Percentiles rank a stretch among this genome's conserved stretches.
phyloP scores from a whole-genome alignment of 2,797 vertebrate species.

The Chiloscyllium punctatum region DNA sequence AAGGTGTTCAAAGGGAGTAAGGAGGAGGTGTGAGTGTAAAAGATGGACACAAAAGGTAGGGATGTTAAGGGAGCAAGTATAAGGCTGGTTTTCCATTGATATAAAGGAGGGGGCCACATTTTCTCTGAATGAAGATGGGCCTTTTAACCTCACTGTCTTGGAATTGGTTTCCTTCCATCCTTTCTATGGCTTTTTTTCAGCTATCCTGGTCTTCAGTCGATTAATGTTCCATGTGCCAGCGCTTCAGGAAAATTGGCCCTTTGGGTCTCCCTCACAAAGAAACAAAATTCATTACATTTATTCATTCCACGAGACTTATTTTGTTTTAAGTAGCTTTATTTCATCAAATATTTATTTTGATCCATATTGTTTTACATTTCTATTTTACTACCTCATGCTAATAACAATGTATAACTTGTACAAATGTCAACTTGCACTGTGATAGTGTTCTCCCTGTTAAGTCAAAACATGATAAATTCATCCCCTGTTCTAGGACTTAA shows the following conservation, averaged over 20 bases:
- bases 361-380: neutral
- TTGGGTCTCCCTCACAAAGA: neutral
- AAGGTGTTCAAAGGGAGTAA: too few relatives aligned
- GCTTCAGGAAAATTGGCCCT: neutral
- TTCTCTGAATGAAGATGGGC: too few relatives aligned
- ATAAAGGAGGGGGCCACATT: too few relatives aligned
- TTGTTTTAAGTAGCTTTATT: neutral
- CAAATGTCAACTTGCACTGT: neutral
- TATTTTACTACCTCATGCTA: neutral
- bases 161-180: too few relatives aligned
- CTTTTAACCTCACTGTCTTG: too few relatives aligned
- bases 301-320: neutral
- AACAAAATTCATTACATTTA: neutral
- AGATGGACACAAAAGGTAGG: too few relatives aligned
- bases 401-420: neutral
- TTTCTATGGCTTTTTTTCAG: too few relatives aligned
- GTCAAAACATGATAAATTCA: neutral
- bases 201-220: too few relatives aligned
- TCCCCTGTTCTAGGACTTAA: neutral
- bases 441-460: neutral
- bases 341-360: neutral
- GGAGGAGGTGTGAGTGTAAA: too few relatives aligned
- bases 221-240: too few relatives aligned
- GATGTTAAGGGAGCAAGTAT: too few relatives aligned
- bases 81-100: too few relatives aligned